Evolutionary conservation across 2,888 invertebrate species (phyloP), one percentile per base, ranked within the genome.

Genomic region (Melanostoma mellinum): DNA sequence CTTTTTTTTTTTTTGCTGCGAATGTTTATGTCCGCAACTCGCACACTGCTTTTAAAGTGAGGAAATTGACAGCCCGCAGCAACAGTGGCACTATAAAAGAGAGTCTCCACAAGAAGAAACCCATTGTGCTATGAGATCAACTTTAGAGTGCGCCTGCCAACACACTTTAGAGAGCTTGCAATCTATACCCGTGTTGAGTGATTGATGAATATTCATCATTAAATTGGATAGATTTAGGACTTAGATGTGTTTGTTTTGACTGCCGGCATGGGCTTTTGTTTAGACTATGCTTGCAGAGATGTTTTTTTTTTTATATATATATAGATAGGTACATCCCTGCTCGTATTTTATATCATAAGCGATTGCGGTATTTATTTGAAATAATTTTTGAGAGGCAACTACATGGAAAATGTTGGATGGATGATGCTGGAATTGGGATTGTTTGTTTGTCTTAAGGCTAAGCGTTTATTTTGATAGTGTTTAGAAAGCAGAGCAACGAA

Each of bases 131-230:
- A 48, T 10, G 9, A 53, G 52, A 60, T 36, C 40, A 42, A 33
- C 53, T 36, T 35, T 35, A 52, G 61, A 63, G 71, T 65, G 32
- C 52, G 52, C 67, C 58, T 50, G 36, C 42, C 72, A 65, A 58
- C 71, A 58, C 44, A 72, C 20, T 77, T 48, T 35, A 52, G 53
- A 30, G 30, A 44, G 9, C 6, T 42, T 40, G 67, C 67, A 72
- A 81, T 60, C 53, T 56, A 63, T 67, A 33, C 60, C 52, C 38
- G 5, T 20, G 60, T 6, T 50, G 44, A 71, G 72, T 82, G 81
- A 82, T 82, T 82, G 77, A 82, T 82, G 77, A 82, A 68, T 77
- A 73, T 73, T 77, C 61, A 63, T 68, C 73, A 77, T 50, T 68
- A 71, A 30, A 9, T 55, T 61, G 52, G 56, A 77, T 73, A 56